These are phyloP conservation scores for Vollenhovia emeryi DNA, from an alignment of 1,140 invertebrate genomes.

Conservation along the genomic window DNA sequence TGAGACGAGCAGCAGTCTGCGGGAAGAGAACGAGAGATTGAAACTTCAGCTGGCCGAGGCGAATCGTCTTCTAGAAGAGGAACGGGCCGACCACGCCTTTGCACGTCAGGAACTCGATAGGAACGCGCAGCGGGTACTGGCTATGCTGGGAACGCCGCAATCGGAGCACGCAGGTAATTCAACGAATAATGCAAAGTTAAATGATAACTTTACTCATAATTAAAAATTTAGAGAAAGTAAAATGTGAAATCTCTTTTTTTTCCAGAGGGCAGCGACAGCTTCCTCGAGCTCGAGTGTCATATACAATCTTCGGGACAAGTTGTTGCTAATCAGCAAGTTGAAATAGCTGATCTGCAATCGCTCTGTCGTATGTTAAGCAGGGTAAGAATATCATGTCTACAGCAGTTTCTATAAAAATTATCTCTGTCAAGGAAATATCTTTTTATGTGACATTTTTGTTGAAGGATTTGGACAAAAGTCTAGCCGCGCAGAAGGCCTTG, in stretches of 20 bases:
- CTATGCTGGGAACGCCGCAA: conserved; percentile 87
- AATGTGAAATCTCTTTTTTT: conserved; percentile 15
- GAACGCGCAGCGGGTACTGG: conserved; percentile 90
- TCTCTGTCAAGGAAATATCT: background rate
- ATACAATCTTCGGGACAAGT: conserved; percentile 91
- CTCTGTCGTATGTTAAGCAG: conserved; percentile 89
- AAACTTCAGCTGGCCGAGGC: conserved; percentile 78
- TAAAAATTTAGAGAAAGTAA: background rate
- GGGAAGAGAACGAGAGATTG: conserved; percentile 81
- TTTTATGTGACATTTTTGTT: conserved; percentile 35
- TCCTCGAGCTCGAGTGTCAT: conserved; percentile 91
- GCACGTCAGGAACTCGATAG: conserved; percentile 90
- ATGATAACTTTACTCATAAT: too few relatives aligned
- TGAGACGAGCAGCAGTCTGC: conserved; percentile 65
- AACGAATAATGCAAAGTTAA: background rate
- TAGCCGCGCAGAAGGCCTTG: conserved; percentile 88
- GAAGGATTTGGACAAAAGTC: conserved; percentile 89
- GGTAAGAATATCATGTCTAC: conserved; percentile 77
- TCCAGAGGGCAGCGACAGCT: conserved; percentile 87
- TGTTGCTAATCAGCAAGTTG: conserved; percentile 90
- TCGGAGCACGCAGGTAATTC: conserved; percentile 78
- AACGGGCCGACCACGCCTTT: conserved; percentile 89
- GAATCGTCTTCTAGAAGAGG: conserved; percentile 86
- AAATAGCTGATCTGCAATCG: conserved; percentile 90
- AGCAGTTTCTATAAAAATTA: conserved; percentile 22